A percentile compares a stretch with the other conserved stretches of the same genome.
Evolutionary conservation across 2,113 vertebrate species (phyloP).

Genomic region (Microtus pennsylvanicus): DNA sequence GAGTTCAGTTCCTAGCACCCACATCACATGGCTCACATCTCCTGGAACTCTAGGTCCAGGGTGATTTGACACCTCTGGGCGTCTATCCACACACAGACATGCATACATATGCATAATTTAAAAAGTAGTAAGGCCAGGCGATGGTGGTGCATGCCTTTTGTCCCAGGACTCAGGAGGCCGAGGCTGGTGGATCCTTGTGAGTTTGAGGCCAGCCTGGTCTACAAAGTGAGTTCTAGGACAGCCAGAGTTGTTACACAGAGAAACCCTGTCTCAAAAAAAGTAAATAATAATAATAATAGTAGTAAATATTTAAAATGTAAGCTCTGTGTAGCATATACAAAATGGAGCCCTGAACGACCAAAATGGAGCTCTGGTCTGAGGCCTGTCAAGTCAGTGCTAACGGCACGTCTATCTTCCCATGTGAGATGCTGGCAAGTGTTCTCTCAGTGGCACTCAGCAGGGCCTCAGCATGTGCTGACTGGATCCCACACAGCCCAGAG

Average conservation of each 20-base stretch:
- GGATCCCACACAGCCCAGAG: neutral
- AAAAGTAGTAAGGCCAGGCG: neutral
- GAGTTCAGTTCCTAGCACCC: neutral
- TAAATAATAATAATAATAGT: neutral
- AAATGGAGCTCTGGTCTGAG: neutral
- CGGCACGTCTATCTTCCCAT: neutral
- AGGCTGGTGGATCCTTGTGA: neutral
- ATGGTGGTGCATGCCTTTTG: neutral
- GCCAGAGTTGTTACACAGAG: neutral
- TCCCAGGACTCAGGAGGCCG: neutral
- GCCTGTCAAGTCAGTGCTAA: neutral
- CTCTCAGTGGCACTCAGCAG: neutral
- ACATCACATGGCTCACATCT: neutral
- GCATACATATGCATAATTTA: neutral
- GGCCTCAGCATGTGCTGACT: neutral
- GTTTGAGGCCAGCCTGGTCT: neutral
- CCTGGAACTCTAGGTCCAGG: neutral
- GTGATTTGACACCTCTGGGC: neutral
- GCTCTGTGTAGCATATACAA: neutral
- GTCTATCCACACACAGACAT: neutral
- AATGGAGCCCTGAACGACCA: neutral
- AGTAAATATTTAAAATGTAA: neutral
- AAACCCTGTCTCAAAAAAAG: neutral
- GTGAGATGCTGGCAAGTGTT: neutral
- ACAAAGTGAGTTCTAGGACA: neutral